Base-by-base conservation (phyloP, 1,140 invertebrate genomes). In the Gryon sp. region DNA sequence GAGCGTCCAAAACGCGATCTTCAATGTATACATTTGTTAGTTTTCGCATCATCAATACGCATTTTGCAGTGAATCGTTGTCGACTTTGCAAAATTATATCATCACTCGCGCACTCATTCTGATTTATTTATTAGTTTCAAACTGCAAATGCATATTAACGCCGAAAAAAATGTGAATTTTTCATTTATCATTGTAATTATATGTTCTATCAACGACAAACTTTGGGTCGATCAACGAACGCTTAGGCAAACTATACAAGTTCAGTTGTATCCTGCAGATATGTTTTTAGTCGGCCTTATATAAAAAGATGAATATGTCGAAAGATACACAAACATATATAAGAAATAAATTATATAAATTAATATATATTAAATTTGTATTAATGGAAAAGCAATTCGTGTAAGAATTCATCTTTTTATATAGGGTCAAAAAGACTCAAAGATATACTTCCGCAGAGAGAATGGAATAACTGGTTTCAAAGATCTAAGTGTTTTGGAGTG, bases 401-500 rank as follows among this genome's bases (percentile, higher is more conserved):
- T n/a, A n/a, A n/a, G n/a, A n/a, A 40, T 40, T 46, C 16, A 19
- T 28, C 41, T 62, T 38, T 28, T 38, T 36, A 26, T 52, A 24
- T 45, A 16, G 2, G 24, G 45, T 14, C 24, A n/a, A 34, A 38
- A 5, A 36, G 0, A 14, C 34, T 48, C 18, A n/a, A n/a, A 24
- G 53, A 60, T 38, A 38, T 48, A 63, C 57, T 62, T 50, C 57
- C 41, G 57, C 43, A 62, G 8, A 26, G 16, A 68, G 40, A n/a
- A 68, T 46, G 40, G 28, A 69, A 36, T 38, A 53, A 65, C 69
- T 19, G 53, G 66, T 26, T 59, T 65, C 32, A 57, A 69, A 74
- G 40, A 70, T 57, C 1, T 65, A 38, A 50, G 60, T 36, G 26
- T 76, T 76, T 74, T 74, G 72, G 66, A 83, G 79, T 82, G 81